Percentiles rank a stretch among this genome's conserved stretches.
phyloP scores from a whole-genome alignment of 2,113 vertebrate genomes.

The Pandion haliaetus region DNA sequence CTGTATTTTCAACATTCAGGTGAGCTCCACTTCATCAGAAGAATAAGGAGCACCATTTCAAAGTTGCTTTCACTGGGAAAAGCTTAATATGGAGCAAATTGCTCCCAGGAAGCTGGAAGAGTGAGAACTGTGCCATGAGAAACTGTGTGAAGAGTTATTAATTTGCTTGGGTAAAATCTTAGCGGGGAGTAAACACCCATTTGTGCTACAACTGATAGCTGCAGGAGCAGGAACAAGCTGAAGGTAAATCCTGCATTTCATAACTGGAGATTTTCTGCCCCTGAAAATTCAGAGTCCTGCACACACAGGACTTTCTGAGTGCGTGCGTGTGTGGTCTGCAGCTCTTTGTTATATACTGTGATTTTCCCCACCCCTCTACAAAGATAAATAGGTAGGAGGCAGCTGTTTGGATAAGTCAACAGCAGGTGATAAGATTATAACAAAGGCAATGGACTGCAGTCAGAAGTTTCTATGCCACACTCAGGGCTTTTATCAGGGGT shows the following conservation, averaged over 20 bases:
- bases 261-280: neutral
- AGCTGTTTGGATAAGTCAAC: conserved; percentile 14
- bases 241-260: neutral
- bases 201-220: neutral
- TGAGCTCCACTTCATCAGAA: neutral
- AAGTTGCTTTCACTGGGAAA: neutral
- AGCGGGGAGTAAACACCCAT: neutral
- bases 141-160: neutral
- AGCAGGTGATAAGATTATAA: neutral
- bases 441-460: neutral
- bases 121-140: neutral
- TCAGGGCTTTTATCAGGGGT: neutral
- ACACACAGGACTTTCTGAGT: neutral
- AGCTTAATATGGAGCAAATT: neutral
- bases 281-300: neutral
- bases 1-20: neutral
- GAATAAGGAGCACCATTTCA: neutral
- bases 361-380: neutral
- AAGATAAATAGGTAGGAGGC: conserved; percentile 14
- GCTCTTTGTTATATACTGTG: neutral
- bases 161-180: neutral
- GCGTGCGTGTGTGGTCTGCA: neutral
- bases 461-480: neutral
- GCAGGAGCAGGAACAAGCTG: neutral
- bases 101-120: neutral